These are phyloP conservation scores for Carpatolechia fugitivella DNA, from an alignment of 2,888 invertebrate species.

Conservation along the genomic window DNA sequence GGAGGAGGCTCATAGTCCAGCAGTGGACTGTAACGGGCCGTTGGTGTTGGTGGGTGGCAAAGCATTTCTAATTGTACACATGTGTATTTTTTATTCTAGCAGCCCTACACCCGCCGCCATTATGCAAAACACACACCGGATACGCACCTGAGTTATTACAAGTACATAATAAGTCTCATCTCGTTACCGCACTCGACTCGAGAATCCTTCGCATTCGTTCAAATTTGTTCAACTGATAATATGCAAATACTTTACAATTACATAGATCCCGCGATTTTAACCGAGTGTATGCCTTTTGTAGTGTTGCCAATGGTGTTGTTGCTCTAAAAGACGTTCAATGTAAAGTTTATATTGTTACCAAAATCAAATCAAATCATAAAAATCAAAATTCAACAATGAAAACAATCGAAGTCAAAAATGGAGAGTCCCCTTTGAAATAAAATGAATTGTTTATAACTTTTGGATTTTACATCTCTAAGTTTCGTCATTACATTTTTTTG, in stretches of 20 bases:
- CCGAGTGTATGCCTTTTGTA: slow-evolving; percentile 45
- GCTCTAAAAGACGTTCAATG: too few species aligned
- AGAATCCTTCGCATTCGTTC: slow-evolving; percentile 13
- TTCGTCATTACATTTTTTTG: too few species aligned
- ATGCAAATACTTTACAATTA: slow-evolving; percentile 55
- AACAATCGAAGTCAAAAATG: too few species aligned
- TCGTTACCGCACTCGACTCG: slow-evolving; percentile 42
- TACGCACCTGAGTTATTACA: slow-evolving; percentile 50
- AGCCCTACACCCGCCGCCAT: slow-evolving; percentile 33
- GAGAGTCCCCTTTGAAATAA: too few species aligned
- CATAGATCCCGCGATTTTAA: slow-evolving; percentile 41
- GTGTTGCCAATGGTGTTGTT: not conserved
- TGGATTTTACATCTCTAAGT: too few species aligned
- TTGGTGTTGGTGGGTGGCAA: too few species aligned
- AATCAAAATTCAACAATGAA: not conserved
- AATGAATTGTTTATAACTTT: too few species aligned
- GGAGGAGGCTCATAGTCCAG: too few species aligned
- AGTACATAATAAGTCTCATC: slow-evolving; percentile 52
- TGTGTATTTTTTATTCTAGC: not conserved
- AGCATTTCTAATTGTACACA: too few species aligned
- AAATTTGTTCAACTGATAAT: slow-evolving; percentile 21
- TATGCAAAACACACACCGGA: slow-evolving; percentile 67
- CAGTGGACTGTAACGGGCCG: too few species aligned
- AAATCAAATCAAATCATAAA: too few species aligned
- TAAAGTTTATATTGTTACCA: too few species aligned